Conservation (phyloP, 2,888 invertebrate genomes). For the Lysandra bellargus region DNA sequence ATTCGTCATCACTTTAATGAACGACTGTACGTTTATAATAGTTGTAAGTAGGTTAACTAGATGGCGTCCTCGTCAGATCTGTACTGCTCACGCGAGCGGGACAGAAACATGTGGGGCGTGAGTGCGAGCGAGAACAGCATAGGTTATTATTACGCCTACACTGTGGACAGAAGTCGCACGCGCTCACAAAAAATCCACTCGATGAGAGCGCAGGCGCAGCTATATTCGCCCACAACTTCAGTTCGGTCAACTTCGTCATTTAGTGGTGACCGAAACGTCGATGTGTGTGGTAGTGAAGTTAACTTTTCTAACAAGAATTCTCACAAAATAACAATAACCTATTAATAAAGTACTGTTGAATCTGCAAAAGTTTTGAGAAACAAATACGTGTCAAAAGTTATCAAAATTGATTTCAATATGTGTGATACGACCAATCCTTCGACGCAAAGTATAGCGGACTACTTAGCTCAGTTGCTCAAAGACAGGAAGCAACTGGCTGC, state of each 20-base stretch:
- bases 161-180: slow-evolving; percentile 72
- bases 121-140: slow-evolving; percentile 61
- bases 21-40: slow-evolving; percentile 40
- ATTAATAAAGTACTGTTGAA: slow-evolving; percentile 75
- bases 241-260: slow-evolving; percentile 76
- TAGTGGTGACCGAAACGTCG: slow-evolving; percentile 78
- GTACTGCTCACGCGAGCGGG: slow-evolving; percentile 50
- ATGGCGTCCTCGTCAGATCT: slow-evolving; percentile 62
- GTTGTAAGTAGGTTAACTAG: slow-evolving; percentile 60
- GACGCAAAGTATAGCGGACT: slow-evolving; percentile 99
- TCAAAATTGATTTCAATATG: slow-evolving; percentile 73
- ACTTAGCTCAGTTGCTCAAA: slow-evolving; percentile 99
- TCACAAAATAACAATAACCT: slow-evolving; percentile 77
- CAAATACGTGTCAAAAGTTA: slow-evolving; percentile 73
- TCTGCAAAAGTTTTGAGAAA: slow-evolving; percentile 68
- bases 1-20: slow-evolving; percentile 36
- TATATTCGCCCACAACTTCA: slow-evolving; percentile 80
- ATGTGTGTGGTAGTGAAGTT: slow-evolving; percentile 80
- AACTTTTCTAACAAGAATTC: slow-evolving; percentile 77
- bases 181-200: slow-evolving; percentile 74
- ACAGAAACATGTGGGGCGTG: slow-evolving; percentile 39
- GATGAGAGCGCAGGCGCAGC: slow-evolving; percentile 74
- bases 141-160: slow-evolving; percentile 75
- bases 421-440: slow-evolving; percentile 83
- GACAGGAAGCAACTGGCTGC: slow-evolving; percentile 99